Base-by-base conservation (phyloP, 2,888 invertebrate genomes). In the Drosophila incognita region DNA sequence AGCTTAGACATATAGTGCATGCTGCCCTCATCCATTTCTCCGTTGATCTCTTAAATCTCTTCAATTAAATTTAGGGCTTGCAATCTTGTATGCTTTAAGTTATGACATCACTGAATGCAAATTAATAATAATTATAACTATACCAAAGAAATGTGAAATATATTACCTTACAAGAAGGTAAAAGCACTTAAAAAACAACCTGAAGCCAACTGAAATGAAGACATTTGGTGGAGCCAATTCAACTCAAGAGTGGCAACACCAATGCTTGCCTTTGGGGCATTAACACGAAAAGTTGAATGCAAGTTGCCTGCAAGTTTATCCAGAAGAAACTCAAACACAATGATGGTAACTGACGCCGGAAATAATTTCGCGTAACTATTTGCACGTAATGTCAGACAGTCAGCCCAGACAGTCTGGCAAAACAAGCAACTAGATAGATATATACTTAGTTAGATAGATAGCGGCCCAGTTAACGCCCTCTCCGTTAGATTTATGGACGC, bases 361-460 rank as follows among this genome's bases (percentile, higher is more conserved):
- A 87, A 87, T 87, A 87, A 87, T 85, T 85, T 85, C 73, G 81
- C 85, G 85, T 83, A 81, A 76, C 85, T 85, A 85, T 87, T 87
- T 85, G 85, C 85, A 85, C 85, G 87, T 85, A 84, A 66, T 66
- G 67, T 69, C 69, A 54, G 67, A 61, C 60, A 24, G 57, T 13
- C 29, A 57, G 68, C 48, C 53, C 54, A 64, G 70, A 10, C 61
- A 27, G 71, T 36, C 46, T 33, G 10, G 68, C 18, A 63, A 53
- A 61, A 48, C 24, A 21, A 51, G 7, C 53, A 54, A 52, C 38
- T 27, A 46, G 76, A 31, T 63, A 33, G 64, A 53, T 54, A 64
- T 69, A 21, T 62, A 58, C 68, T 48, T 48, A 56, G 69, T 48
- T 66, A 51, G 58, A 49, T 27, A 24, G 59, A 42, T 77, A 54